Conservation (phyloP, 2,797 vertebrate species). For the Apogon talboti region DNA sequence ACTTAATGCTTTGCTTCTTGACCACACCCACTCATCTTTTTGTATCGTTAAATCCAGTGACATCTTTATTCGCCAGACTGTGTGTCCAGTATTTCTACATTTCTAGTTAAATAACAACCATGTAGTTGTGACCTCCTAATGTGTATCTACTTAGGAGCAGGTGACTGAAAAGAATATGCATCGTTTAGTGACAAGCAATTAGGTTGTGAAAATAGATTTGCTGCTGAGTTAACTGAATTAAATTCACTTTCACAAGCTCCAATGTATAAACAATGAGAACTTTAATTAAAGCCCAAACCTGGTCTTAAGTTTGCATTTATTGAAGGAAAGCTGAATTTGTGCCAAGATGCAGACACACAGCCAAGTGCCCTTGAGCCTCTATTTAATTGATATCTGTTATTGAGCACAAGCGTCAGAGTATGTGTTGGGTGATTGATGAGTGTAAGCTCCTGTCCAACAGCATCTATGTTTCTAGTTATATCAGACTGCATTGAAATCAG, state of each 20-base stretch:
- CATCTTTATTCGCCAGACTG: no score
- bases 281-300: slow-evolving; percentile 39
- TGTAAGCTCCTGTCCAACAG: slow-evolving; percentile 6
- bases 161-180: not conserved
- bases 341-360: slow-evolving; percentile 46
- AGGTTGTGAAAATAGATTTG: not conserved
- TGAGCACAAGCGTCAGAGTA: slow-evolving; percentile 22
- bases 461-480: not conserved
- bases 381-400: slow-evolving; percentile 35
- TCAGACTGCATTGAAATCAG: slow-evolving; percentile 2
- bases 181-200: not conserved
- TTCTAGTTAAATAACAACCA: no score
- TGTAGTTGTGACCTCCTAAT: not conserved
- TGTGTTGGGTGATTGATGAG: slow-evolving; percentile 18
- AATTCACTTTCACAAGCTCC: slow-evolving; percentile 1
- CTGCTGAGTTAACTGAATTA: not conserved
- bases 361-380: slow-evolving; percentile 35
- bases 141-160: no score
- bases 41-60: no score
- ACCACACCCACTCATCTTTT: no score
- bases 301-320: slow-evolving; percentile 7
- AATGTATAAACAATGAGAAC: slow-evolving; percentile 8
- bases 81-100: no score
- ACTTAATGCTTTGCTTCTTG: no score
- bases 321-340: slow-evolving; percentile 34